A percentile compares a stretch with the other conserved stretches of the same genome.
These are phyloP conservation scores for Chymomyza costata DNA, from an alignment of 1,140 invertebrate genomes.

Conservation along the genomic window DNA sequence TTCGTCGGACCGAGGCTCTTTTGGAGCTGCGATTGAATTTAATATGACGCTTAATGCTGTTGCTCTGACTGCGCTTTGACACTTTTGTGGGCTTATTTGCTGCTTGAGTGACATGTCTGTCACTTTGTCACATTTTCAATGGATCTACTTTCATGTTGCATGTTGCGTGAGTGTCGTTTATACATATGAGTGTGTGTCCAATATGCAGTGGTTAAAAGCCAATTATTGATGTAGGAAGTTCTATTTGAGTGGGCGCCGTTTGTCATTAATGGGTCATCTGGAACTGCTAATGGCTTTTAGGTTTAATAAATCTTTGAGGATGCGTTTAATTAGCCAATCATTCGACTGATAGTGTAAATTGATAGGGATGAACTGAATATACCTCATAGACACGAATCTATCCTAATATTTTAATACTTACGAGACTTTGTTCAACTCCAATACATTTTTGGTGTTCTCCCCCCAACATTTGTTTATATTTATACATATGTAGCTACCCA, in stretches of 20 bases:
- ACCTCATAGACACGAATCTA: too few relatives aligned
- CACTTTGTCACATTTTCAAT: conserved; percentile 30
- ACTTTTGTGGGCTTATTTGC: conserved; percentile 51
- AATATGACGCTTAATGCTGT: conserved; percentile 52
- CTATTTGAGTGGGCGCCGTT: conserved; percentile 16
- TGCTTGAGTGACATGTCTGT: conserved; percentile 25
- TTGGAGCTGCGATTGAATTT: conserved; percentile 44
- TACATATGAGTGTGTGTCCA: conserved; percentile 41
- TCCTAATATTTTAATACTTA: too few relatives aligned
- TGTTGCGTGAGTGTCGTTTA: not conserved
- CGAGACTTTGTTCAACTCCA: too few relatives aligned
- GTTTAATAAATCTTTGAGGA: too few relatives aligned
- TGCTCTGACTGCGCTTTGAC: conserved; percentile 56
- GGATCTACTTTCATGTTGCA: too few relatives aligned
- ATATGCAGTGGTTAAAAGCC: conserved; percentile 21
- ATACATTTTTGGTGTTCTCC: too few relatives aligned
- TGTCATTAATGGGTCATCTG: conserved; percentile 38
- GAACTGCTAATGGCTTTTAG: too few relatives aligned
- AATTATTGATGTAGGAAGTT: conserved; percentile 32
- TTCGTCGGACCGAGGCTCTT: conserved; percentile 3
- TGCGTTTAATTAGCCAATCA: too few relatives aligned
- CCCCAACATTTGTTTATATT: too few relatives aligned
- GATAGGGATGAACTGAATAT: too few relatives aligned
- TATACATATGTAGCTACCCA: too few relatives aligned
- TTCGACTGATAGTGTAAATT: too few relatives aligned